Evolutionary conservation across 2,113 vertebrate genomes (phyloP), one percentile per base, ranked within the genome.

Genomic region (Xenopus laevis): DNA sequence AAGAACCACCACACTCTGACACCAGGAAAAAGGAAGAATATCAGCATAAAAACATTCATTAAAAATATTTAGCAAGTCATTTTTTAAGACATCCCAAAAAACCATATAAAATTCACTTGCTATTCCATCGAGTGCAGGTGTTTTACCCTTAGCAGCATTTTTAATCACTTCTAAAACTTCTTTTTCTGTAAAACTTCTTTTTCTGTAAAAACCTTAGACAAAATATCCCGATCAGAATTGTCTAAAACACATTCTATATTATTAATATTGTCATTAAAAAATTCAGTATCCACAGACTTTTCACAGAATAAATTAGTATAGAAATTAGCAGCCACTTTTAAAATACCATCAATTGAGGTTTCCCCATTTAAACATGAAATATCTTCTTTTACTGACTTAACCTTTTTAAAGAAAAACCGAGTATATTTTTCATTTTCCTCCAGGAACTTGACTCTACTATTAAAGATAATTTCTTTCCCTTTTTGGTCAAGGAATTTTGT

Each of bases 401-500:
- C 4, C 15, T 50, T 50, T 13, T 50, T 20, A 46, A 65, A 65
- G 10, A 65, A 66, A 15, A 20, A 66, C 4, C 65, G 21, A 3
- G 65, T 46, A 20, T 45, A 66, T 7, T 46, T 47, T 23, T 66
- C 65, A 11, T 15, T 46, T n/a, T 66, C n/a, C 7, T 66, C 65
- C 3, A 66, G 1, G 1, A 20, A 3, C 7, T 66, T 17, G 3
- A 66, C 12, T 15, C 12, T 11, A 12, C 40, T 17, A 8, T 23
- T 7, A 13, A 47, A 66, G 12, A 66, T 47, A 3, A 66, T 66
- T 15, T 47, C 1, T 15, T 66, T 66, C 0, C 45, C 45, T 23
- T 23, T 66, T 2, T 66, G 4, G 5, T 15, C 18, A 6, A 66
- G 47, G 10, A 50, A 12, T 4, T 16, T 12, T 7, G 47, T 16